A percentile compares a stretch with the other conserved stretches of the same genome.
Evolutionary conservation across 2,113 vertebrate species (phyloP).

Genomic region (Gymnorhina tibicen): DNA sequence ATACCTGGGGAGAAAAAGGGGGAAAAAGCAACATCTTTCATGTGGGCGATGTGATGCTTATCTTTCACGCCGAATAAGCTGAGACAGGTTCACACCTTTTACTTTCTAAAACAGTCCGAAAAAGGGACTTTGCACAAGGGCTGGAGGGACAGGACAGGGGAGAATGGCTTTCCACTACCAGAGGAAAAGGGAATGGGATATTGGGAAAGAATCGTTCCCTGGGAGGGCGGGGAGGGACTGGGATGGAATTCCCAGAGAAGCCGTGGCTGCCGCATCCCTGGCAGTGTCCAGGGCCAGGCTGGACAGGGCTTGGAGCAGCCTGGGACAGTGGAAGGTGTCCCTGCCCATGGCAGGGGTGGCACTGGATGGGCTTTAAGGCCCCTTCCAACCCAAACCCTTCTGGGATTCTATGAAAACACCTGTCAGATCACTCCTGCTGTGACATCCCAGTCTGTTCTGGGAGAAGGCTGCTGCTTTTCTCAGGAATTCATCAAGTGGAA

Average conservation of each 20-base stretch:
- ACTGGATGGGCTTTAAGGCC: accelerated
- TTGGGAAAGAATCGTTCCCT: neutral
- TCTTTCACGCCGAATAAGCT: slow-evolving; percentile 33
- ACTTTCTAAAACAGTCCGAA: neutral
- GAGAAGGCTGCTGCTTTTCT: neutral
- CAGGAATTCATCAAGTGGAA: neutral
- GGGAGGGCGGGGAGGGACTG: accelerated
- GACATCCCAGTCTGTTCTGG: neutral
- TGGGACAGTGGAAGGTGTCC: accelerated
- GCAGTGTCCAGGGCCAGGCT: accelerated
- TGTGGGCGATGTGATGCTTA: neutral
- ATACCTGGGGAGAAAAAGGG: neutral
- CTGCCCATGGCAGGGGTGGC: neutral
- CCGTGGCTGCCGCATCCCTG: neutral
- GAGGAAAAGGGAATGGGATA: neutral
- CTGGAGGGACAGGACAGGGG: neutral
- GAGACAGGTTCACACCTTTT: neutral
- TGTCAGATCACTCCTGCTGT: neutral
- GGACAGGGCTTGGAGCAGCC: accelerated
- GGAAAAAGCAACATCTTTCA: neutral
- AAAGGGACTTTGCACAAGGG: neutral
- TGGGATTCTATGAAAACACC: neutral
- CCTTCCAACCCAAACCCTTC: neutral
- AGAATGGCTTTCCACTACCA: neutral
- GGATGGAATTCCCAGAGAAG: neutral